These are phyloP conservation scores for Neotoma lepida DNA, from an alignment of 2,113 vertebrate species.

Conservation along the genomic window DNA sequence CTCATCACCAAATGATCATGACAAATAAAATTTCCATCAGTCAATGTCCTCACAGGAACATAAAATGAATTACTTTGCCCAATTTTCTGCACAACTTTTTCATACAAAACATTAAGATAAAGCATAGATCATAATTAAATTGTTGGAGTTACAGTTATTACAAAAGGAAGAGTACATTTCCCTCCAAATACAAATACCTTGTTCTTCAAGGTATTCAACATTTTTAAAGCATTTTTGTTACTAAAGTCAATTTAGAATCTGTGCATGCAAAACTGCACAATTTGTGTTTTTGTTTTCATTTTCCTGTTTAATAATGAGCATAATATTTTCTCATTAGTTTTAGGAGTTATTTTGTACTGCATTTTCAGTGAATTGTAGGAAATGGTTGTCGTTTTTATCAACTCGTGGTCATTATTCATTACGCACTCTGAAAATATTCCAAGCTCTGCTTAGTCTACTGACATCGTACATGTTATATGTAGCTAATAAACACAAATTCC, in stretches of 20 bases:
- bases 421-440: background rate
- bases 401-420: background rate
- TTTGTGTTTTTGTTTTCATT: background rate
- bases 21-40: background rate
- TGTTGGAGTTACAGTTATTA: too few species aligned
- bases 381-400: conserved; percentile 1
- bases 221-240: too few species aligned
- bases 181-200: too few species aligned
- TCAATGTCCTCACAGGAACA: background rate
- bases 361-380: background rate
- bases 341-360: background rate
- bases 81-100: too few species aligned
- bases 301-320: background rate
- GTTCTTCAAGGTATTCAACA: too few species aligned
- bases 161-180: too few species aligned
- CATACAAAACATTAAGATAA: too few species aligned
- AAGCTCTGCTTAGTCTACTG: background rate
- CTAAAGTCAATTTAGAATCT: too few species aligned
- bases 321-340: background rate
- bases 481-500: background rate
- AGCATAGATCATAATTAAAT: too few species aligned
- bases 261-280: background rate
- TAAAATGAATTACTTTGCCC: background rate
- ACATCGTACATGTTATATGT: background rate
- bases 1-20: background rate